These are phyloP conservation scores for Parazoanthus atlanticus DNA, from an alignment of 92 coral and sea anemone genomes.

Conservation along the genomic window DNA sequence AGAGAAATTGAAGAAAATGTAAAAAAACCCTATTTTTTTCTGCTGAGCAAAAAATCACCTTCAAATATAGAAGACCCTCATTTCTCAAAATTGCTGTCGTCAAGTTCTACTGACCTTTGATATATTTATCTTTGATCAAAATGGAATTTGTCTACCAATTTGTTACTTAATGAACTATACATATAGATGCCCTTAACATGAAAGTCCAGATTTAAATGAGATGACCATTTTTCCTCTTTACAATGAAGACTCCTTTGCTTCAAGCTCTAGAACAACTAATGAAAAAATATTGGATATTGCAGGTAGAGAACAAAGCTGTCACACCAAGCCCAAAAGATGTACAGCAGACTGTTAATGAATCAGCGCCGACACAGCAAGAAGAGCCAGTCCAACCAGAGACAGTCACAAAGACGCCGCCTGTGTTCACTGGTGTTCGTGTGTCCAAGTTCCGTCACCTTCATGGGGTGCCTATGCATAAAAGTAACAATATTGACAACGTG, in stretches of 20 bases:
- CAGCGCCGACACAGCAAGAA: background rate
- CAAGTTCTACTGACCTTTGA: no score
- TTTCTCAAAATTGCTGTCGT: background rate
- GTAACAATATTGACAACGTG: constrained; percentile 89
- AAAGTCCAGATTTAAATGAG: no score
- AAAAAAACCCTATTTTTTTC: no score
- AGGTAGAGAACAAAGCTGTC: background rate
- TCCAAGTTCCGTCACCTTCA: constrained; percentile 90
- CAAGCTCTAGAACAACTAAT: background rate
- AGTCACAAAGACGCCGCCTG: constrained; percentile 52
- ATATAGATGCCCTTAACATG: no score
- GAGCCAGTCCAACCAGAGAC: constrained; percentile 41
- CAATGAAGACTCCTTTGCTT: background rate
- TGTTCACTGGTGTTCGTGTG: constrained; percentile 72
- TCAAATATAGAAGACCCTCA: background rate
- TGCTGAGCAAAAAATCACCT: no score
- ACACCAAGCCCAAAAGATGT: background rate
- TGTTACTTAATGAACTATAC: no score
- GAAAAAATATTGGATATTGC: background rate
- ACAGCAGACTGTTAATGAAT: background rate
- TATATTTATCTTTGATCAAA: no score
- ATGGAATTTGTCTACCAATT: no score
- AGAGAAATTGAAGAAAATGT: background rate
- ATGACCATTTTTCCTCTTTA: no score
- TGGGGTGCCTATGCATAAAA: constrained; percentile 88